Base-by-base conservation (phyloP, 2,113 vertebrate species). In the Ranitomeya imitator region DNA sequence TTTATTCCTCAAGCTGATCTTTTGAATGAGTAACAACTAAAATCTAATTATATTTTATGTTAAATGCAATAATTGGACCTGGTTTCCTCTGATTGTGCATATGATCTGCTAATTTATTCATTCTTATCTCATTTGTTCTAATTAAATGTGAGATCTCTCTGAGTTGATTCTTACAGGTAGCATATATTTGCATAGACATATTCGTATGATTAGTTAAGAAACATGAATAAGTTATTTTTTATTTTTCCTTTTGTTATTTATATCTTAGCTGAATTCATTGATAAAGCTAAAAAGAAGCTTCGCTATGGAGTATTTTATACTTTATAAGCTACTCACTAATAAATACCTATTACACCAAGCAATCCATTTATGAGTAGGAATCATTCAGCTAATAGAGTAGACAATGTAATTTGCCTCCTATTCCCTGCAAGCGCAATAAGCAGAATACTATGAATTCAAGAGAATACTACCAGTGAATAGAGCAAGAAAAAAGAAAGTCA, bases 101-200 rank as follows among this genome's bases (percentile, higher is more conserved):
- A 67, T 83, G 16, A 54, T 69, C n/a, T 84, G 55, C 54, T 79
- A 60, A 84, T 55, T 55, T 67, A 69, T 84, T 54, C 37, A 52
- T 16, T 55, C 51, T 11, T 71, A 52, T 54, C 65, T 71, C 45
- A 54, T 71, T 54, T 84, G 18, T 69, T 69, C 8, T 69, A 26
- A 55, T 69, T 84, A 26, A 82, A 63, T 82, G 31, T 65, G 31
- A 63, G 60, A 82, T 37, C 31, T 82, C 65, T 82, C 31, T 14
- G 19, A 82, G 19, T 26, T 55, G 14, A 18, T 18, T 71, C 51
- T 54, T n/a, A 69, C 54, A 71, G 65, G 63, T 84, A 55, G 67
- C 21, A 71, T 65, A 52, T 52, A 65, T 52, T 67, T 83, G 45
- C 37, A 84, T 71, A 69, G 23, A 52, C 63, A 84, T 71, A 52